Base-by-base conservation (phyloP, 92 coral and sea anemone species). In the Zoanthus sociatus region DNA sequence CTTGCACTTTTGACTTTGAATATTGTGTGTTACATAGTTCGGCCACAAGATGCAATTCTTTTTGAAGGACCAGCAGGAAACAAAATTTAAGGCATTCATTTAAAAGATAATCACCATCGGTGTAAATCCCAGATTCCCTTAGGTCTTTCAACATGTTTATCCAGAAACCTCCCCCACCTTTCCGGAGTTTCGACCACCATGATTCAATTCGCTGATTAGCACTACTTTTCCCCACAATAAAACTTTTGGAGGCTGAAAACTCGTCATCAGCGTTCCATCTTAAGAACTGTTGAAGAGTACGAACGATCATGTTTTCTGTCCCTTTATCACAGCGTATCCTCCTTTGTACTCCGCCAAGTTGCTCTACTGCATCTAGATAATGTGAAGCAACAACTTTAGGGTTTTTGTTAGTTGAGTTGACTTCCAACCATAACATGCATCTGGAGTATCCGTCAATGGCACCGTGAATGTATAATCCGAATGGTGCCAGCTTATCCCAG, bases 21-120 rank as follows among this genome's bases (percentile, higher is more conserved):
- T 92, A 84, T 75, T 92, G 88, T 4, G 94, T 81, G 33, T 89
- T 89, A 92, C 94, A 92, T 17, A 92, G 83, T 71, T 92, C 91
- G 42, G 83, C 92, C 13, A 92, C 92, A 63, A 89, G 92, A 53
- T 82, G 37, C 83, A 92, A 63, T 61, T 92, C 90, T 17, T 74
- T 69, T 45, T 58, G 78, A 32, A 83, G 87, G 44, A 83, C 53
- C 46, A 66, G 87, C 77, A 69, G 60, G 44, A 83, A 83, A 17
- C 73, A 72, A 56, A 83, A 83, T 83, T 83, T 69, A 14, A 83
- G 60, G 82, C 83, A 83, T 50, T 91, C 94, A 15, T 78, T 44
- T 48, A 53, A 6, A 32, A 90, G 90, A 46, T 48, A 20, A 75
- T 82, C 91, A 11, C 26, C 81, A 17, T 86, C 93, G 17, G 20